phyloP scores from a whole-genome alignment of 92 coral and sea anemone species.

The Epizoanthus scotinus region DNA sequence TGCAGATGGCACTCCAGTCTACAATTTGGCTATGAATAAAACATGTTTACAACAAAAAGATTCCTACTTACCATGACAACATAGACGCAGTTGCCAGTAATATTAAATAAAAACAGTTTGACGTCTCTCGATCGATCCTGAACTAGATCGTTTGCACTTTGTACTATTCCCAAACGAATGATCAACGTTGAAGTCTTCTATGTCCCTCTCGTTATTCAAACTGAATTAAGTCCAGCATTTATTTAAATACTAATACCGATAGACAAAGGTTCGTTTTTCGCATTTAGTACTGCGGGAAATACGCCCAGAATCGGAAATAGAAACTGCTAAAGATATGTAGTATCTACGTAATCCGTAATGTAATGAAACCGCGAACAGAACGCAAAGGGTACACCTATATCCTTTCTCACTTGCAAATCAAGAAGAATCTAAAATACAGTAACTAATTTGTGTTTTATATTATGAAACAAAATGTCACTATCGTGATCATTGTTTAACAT shows the following conservation, averaged over 20 bases:
- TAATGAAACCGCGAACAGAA: no score
- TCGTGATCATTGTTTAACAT: no score
- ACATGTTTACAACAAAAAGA: neutral
- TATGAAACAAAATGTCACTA: neutral
- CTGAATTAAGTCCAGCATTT: neutral
- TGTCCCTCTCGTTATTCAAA: neutral
- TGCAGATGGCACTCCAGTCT: no score
- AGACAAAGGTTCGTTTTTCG: neutral
- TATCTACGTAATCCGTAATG: no score
- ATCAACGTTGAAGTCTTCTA: neutral
- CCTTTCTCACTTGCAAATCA: neutral
- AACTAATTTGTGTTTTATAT: neutral
- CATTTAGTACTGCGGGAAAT: neutral
- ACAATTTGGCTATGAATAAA: neutral
- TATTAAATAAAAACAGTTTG: neutral
- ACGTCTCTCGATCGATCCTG: neutral
- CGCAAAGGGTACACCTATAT: neutral
- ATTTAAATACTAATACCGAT: neutral
- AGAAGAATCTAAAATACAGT: neutral
- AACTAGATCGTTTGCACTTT: neutral
- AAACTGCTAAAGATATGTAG: no score
- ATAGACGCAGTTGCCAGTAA: slow-evolving; percentile 4
- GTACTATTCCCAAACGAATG: neutral
- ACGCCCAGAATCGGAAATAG: slow-evolving; percentile 29
- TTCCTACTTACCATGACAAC: slow-evolving; percentile 40